phyloP scores from a whole-genome alignment of 2,797 vertebrate species.

The Pipistrellus nathusii region DNA sequence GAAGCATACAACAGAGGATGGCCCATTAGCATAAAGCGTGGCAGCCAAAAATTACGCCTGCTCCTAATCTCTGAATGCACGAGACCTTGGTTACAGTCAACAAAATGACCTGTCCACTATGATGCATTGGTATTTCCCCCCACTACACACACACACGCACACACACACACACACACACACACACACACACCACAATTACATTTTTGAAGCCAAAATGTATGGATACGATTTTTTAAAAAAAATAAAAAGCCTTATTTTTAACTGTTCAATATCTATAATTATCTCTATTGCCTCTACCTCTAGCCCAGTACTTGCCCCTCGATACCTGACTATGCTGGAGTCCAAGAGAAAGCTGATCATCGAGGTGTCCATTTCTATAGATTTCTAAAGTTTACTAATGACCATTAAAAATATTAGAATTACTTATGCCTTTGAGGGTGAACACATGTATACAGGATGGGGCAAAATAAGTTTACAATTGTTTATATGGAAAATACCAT shows the following conservation, averaged over 20 bases:
- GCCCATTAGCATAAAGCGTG: slow-evolving; percentile 94
- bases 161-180: neutral
- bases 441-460: neutral
- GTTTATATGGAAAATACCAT: neutral
- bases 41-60: slow-evolving; percentile 91
- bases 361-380: neutral
- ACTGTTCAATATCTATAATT: neutral
- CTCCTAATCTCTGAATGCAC: slow-evolving; percentile 92
- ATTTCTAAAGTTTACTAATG: slow-evolving; percentile 18
- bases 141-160: neutral
- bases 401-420: neutral
- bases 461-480: neutral
- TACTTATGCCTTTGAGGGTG: neutral
- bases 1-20: slow-evolving; percentile 88
- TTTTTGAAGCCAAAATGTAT: slow-evolving; percentile 84
- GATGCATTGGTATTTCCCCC: slow-evolving; percentile 89
- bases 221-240: slow-evolving; percentile 64
- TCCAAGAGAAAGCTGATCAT: neutral
- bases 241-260: neutral
- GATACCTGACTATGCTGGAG: neutral
- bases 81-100: slow-evolving; percentile 88
- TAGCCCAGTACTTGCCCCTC: neutral
- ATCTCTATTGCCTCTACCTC: slow-evolving; percentile 1
- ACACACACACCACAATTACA: neutral
- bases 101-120: slow-evolving; percentile 92